Evolutionary conservation across 2,888 invertebrate genomes (phyloP).

Genomic region (Metallyticus violacea): DNA sequence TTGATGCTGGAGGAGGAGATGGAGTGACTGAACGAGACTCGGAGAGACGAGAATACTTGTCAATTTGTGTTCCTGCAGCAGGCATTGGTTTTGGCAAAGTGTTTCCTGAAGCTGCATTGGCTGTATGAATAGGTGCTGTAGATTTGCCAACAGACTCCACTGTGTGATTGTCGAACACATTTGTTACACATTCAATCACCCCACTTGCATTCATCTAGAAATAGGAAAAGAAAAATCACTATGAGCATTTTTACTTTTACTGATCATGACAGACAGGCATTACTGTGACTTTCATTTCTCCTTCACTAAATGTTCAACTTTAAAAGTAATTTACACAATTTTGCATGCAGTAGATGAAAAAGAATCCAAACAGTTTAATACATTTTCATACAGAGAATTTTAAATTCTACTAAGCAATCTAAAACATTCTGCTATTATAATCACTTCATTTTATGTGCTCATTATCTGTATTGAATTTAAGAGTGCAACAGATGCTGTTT

Average conservation of each 20-base stretch:
- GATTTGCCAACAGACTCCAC: background rate
- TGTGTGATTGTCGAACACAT: background rate
- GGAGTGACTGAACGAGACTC: constrained; percentile 76
- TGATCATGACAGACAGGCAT: background rate
- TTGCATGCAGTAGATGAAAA: too few relatives aligned
- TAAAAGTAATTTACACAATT: too few relatives aligned
- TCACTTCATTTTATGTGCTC: too few relatives aligned
- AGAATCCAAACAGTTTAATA: too few relatives aligned
- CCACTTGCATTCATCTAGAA: constrained; percentile 53
- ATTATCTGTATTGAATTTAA: too few relatives aligned
- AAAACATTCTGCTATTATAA: too few relatives aligned
- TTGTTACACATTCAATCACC: constrained; percentile 38
- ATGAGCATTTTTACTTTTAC: background rate
- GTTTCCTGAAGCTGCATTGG: background rate
- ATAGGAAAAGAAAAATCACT: constrained; percentile 23
- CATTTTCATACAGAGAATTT: too few relatives aligned
- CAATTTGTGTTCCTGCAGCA: background rate
- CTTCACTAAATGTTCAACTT: too few relatives aligned
- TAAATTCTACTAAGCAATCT: too few relatives aligned
- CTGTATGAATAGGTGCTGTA: background rate
- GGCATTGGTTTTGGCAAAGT: background rate
- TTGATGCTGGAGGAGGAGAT: constrained; percentile 56
- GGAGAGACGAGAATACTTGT: constrained; percentile 65
- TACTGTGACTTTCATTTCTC: too few relatives aligned
- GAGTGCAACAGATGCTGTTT: too few relatives aligned